phyloP scores from a whole-genome alignment of 2,888 invertebrate genomes.

The Tiliacea aurago region DNA sequence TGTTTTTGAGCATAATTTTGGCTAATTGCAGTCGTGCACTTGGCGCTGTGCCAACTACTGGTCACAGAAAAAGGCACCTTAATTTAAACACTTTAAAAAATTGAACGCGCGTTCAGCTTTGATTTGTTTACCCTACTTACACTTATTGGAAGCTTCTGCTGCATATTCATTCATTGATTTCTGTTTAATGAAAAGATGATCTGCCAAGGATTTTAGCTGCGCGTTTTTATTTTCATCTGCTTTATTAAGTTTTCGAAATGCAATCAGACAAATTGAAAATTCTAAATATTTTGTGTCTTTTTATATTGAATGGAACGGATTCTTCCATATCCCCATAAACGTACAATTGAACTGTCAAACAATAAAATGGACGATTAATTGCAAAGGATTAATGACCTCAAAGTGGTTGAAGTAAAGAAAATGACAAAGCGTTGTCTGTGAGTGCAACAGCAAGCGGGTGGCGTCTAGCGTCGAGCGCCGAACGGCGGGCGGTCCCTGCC shows the following conservation, averaged over 20 bases:
- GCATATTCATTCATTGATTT: conserved; percentile 37
- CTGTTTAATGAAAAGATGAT: conserved; percentile 32
- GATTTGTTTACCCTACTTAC: conserved; percentile 68
- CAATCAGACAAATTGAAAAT: conserved; percentile 23
- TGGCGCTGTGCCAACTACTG: conserved; percentile 81
- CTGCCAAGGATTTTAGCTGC: conserved; percentile 21
- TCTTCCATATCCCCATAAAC: not conserved
- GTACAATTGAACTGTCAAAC: conserved; percentile 10
- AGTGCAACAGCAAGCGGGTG: conserved; percentile 63
- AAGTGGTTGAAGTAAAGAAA: conserved; percentile 61
- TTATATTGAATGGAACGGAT: not conserved
- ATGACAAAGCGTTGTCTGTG: conserved; percentile 69
- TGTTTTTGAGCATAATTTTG: conserved; percentile 89
- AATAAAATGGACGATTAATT: conserved; percentile 37
- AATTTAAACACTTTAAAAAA: conserved; percentile 77
- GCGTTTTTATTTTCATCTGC: conserved; percentile 9
- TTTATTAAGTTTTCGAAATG: conserved; percentile 17
- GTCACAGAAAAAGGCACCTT: conserved; percentile 79
- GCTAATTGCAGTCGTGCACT: conserved; percentile 87
- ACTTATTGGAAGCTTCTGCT: conserved; percentile 44
- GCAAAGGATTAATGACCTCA: conserved; percentile 59
- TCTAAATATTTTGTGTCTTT: not conserved
- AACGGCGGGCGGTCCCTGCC: conserved; percentile 59
- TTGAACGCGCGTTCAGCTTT: conserved; percentile 60
- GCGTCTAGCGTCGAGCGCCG: conserved; percentile 52